These are phyloP conservation scores for Pemphigus obesinymphae DNA, from an alignment of 1,140 invertebrate species.

Conservation along the genomic window DNA sequence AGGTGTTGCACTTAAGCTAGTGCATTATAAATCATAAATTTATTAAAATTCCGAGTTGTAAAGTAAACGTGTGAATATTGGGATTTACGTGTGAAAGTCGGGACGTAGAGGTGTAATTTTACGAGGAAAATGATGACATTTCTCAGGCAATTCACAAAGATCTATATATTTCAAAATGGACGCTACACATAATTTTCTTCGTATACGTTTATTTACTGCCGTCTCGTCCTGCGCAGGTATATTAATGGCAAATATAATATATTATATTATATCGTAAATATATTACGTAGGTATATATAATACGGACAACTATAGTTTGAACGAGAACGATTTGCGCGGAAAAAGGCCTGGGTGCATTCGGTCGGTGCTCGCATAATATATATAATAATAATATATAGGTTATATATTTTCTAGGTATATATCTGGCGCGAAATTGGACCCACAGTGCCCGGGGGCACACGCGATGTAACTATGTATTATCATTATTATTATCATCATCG, in stretches of 20 bases:
- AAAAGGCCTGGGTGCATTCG: not conserved
- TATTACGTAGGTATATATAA: not conserved
- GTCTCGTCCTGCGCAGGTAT: too few species aligned
- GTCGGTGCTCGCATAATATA: not conserved
- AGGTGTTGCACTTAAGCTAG: too few species aligned
- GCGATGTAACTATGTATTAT: not conserved
- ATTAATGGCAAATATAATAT: not conserved
- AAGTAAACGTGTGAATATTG: too few species aligned
- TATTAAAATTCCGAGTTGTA: too few species aligned
- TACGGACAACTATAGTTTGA: not conserved
- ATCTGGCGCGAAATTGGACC: slow-evolving; percentile 11
- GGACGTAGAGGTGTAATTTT: not conserved
- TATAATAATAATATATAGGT: not conserved
- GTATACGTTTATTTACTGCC: too few species aligned
- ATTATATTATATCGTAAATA: not conserved
- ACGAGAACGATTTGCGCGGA: not conserved
- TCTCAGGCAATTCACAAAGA: too few species aligned
- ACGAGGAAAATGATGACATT: not conserved
- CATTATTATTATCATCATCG: not conserved
- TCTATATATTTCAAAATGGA: too few species aligned
- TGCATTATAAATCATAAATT: too few species aligned
- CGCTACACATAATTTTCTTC: too few species aligned
- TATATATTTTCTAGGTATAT: not conserved
- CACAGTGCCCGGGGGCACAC: not conserved
- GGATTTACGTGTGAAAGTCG: too few species aligned